Conservation (phyloP, 2,113 vertebrate genomes). For the Poeciliopsis turrubarensis region DNA sequence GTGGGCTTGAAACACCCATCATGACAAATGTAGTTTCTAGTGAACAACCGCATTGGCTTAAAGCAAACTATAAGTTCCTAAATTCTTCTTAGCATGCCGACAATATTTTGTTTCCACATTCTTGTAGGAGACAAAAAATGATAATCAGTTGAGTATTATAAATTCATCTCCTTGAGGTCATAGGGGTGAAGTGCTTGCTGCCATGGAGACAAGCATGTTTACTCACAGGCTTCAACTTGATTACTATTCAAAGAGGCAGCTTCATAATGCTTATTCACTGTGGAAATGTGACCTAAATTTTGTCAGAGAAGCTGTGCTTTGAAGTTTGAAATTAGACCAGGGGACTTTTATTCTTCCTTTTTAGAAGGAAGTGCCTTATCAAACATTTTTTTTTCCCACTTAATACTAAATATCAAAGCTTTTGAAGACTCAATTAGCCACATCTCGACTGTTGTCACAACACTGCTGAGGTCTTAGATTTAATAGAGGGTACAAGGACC, state of each 20-base stretch:
- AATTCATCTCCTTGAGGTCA: slow-evolving; percentile 42
- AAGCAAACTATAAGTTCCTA: not conserved
- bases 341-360: slow-evolving; percentile 69
- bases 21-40: not conserved
- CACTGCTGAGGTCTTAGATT: slow-evolving; percentile 33
- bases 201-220: slow-evolving; percentile 75
- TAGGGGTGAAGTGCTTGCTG: slow-evolving; percentile 38
- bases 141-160: slow-evolving; percentile 24
- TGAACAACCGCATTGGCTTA: not conserved
- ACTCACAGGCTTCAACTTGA: slow-evolving; percentile 72
- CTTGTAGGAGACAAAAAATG: slow-evolving; percentile 29
- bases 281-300: slow-evolving; percentile 81
- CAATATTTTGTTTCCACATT: not conserved
- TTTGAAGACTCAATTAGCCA: slow-evolving; percentile 59
- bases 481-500: not conserved
- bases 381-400: slow-evolving; percentile 44
- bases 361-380: slow-evolving; percentile 48
- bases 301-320: slow-evolving; percentile 80
- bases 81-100: not conserved
- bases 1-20: no score
- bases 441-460: slow-evolving; percentile 36
- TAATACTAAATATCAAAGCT: slow-evolving; percentile 66
- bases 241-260: slow-evolving; percentile 82
- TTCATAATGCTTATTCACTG: slow-evolving; percentile 81
- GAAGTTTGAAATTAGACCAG: slow-evolving; percentile 81